phyloP scores from a whole-genome alignment of 2,113 vertebrate species.

The Ptyas mucosa region DNA sequence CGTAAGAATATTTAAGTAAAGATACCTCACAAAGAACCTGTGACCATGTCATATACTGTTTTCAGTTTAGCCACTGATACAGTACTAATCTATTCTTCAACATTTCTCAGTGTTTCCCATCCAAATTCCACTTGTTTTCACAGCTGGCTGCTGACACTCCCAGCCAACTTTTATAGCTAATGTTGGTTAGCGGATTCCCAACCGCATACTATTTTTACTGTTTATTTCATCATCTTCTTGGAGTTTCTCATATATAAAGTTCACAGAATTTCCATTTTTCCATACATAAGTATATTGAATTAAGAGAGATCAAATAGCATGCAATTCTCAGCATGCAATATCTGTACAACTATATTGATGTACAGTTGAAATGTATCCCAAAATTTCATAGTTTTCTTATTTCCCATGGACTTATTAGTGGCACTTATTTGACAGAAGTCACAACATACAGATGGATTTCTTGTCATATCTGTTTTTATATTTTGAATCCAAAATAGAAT shows the following conservation, averaged over 20 bases:
- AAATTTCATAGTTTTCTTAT: neutral
- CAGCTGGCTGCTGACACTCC: constrained; percentile 65
- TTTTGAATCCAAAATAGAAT: neutral
- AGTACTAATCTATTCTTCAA: constrained; percentile 52
- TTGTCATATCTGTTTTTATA: constrained; percentile 2
- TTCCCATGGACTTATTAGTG: neutral
- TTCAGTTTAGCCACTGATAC: constrained; percentile 49
- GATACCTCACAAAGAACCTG: neutral
- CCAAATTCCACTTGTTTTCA: constrained; percentile 61
- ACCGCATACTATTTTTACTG: constrained; percentile 64
- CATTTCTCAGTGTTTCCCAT: constrained; percentile 58
- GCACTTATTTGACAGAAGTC: neutral
- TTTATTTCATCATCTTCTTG: constrained; percentile 49
- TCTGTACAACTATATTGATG: neutral
- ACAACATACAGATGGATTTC: neutral
- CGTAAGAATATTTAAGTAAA: neutral
- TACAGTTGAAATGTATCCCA: neutral
- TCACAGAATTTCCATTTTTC: constrained; percentile 56
- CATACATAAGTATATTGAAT: constrained; percentile 51
- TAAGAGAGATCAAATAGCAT: constrained; percentile 40
- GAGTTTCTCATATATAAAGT: constrained; percentile 41
- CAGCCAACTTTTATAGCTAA: constrained; percentile 58
- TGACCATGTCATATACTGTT: neutral
- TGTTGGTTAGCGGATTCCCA: constrained; percentile 62
- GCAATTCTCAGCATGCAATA: constrained; percentile 21